Evolutionary conservation across 2,113 vertebrate genomes (phyloP), one percentile per base, ranked within the genome.

Genomic region (Microcebus murinus): DNA sequence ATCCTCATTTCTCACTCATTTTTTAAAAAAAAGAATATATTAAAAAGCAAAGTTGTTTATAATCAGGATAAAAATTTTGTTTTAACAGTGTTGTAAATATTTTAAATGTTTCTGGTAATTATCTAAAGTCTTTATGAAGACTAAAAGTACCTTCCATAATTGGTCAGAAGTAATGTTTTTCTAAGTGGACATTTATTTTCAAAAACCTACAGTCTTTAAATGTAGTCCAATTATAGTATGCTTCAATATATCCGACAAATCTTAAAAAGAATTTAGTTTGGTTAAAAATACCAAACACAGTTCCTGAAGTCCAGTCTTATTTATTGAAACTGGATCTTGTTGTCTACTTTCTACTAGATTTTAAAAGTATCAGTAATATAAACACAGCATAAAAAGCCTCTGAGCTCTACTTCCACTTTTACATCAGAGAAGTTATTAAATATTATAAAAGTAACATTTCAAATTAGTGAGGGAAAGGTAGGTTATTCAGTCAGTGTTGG

Each of bases 191-290:
- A 55, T 90, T 94, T 94, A 74, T 87, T 94, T 48, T 67, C 11
- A 52, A 87, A 96, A 86, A 91, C 14, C 27, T 76, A 6, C 68
- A 80, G 86, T 82, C 34, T 96, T 92, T n/a, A 92, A 89, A 36
- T 79, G 20, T 82, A 68, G 4, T 63, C 6, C 57, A 36, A 67
- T 90, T 39, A 71, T 92, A 71, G 23, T 90, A 25, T 93, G 45
- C n/a, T 90, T 95, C 91, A 87, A 36, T 96, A 91, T 93, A 91
- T 85, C 14, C 12, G 29, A 95, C 76, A 76, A 94, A 63, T 87
- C 48, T 34, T 80, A 83, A 82, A 95, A 94, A 84, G 42, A n/a
- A 92, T 90, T 97, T 83, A 74, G 63, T 90, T 94, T 90, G 81
- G 21, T 93, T 88, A 76, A 76, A 95, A 95, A 92, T 94, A 71